Evolutionary conservation across 2,888 invertebrate species (phyloP).

Genomic region (Fabriciana adippe): DNA sequence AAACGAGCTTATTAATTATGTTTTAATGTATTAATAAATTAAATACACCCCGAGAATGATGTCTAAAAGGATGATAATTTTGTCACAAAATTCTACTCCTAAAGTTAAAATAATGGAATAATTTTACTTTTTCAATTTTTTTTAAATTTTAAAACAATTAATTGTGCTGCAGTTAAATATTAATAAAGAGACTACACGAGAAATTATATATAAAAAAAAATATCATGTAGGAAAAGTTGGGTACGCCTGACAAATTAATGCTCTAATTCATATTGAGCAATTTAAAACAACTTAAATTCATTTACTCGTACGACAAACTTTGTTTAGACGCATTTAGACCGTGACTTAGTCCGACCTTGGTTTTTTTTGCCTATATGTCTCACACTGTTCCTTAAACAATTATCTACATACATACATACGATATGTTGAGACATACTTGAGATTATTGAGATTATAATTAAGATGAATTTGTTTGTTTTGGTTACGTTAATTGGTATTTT

Average conservation of each 20-base stretch:
- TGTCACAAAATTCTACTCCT: no score
- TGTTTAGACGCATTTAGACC: constrained; percentile 8
- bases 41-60: no score
- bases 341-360: constrained; percentile 4
- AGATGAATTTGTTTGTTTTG: neutral
- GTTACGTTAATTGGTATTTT: no score
- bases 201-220: neutral
- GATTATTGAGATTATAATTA: neutral
- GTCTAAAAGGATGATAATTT: no score
- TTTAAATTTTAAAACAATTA: no score
- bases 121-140: no score
- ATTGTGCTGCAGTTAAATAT: neutral
- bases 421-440: neutral
- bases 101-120: no score
- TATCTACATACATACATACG: neutral
- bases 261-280: neutral
- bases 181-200: neutral
- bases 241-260: neutral
- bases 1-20: no score
- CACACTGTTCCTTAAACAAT: neutral
- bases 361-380: neutral
- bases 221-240: neutral
- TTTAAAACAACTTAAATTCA: neutral
- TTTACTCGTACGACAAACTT: neutral
- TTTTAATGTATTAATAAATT: no score